These are phyloP conservation scores for Creontiades dilutus DNA, from an alignment of 2,888 invertebrate species.

Conservation along the genomic window DNA sequence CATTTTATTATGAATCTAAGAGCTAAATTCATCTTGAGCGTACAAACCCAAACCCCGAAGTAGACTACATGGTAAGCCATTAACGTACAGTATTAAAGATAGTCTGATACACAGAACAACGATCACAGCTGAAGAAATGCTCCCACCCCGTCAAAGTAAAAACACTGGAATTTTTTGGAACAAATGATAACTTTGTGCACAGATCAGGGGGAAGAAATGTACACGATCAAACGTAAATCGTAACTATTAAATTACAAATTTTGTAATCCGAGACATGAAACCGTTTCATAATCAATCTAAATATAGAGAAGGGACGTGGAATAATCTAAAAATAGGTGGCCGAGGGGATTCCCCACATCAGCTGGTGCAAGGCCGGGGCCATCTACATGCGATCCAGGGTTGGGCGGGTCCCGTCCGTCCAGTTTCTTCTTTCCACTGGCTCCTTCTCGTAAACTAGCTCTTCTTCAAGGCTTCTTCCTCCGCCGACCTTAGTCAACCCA, in stretches of 20 bases:
- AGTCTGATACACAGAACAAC: too few relatives aligned
- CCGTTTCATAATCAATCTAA: not conserved
- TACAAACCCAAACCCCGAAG: too few relatives aligned
- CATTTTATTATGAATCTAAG: too few relatives aligned
- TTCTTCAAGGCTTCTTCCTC: slow-evolving; percentile 45
- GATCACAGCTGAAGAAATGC: too few relatives aligned
- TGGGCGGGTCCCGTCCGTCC: slow-evolving; percentile 67
- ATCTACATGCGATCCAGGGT: slow-evolving; percentile 56
- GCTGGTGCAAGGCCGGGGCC: slow-evolving; percentile 61
- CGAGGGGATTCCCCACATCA: slow-evolving; percentile 52
- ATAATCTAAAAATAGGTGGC: slow-evolving; percentile 47
- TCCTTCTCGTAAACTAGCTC: slow-evolving; percentile 49
- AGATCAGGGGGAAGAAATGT: too few relatives aligned
- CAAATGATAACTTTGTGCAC: too few relatives aligned
- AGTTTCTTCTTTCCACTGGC: slow-evolving; percentile 60
- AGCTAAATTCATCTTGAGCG: too few relatives aligned
- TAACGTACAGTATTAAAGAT: too few relatives aligned
- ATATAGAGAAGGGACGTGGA: slow-evolving; percentile 4
- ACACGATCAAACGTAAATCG: not conserved
- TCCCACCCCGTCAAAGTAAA: too few relatives aligned
- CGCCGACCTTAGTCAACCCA: slow-evolving; percentile 58
- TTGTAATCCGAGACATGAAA: not conserved
- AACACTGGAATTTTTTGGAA: too few relatives aligned
- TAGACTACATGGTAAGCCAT: too few relatives aligned
- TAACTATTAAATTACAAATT: not conserved